These are phyloP conservation scores for Xylophagus ater DNA, from an alignment of 2,888 invertebrate species.

Conservation along the genomic window DNA sequence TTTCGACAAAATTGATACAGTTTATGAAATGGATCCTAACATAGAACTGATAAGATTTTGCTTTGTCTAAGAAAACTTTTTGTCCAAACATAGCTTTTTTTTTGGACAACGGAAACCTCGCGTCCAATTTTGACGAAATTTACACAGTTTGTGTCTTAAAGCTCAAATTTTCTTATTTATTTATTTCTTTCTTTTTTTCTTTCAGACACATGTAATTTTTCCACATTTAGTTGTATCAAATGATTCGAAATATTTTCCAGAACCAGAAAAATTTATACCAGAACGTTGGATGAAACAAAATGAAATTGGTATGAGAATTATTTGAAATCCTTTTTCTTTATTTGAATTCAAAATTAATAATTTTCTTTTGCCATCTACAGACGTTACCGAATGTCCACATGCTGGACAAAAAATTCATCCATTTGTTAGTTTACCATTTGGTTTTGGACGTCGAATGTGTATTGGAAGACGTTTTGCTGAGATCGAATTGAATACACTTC, in stretches of 20 bases:
- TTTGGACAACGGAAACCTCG: too few relatives aligned
- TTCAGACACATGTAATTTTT: constrained; percentile 67
- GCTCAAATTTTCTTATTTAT: constrained; percentile 2
- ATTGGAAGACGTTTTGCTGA: constrained; percentile 72
- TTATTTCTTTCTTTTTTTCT: constrained; percentile 18
- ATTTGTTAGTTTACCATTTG: constrained; percentile 64
- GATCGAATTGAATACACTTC: constrained; percentile 60
- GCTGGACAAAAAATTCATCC: constrained; percentile 53
- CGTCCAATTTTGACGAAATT: too few relatives aligned
- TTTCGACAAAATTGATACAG: too few relatives aligned
- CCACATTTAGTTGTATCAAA: constrained; percentile 69
- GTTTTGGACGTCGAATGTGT: constrained; percentile 65
- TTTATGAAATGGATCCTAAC: too few relatives aligned
- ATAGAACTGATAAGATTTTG: too few relatives aligned
- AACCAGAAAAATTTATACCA: constrained; percentile 58
- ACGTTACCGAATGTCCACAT: constrained; percentile 28
- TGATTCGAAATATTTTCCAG: constrained; percentile 57
- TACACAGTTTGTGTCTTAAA: too few relatives aligned
- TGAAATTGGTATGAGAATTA: constrained; percentile 28
- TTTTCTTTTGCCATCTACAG: constrained; percentile 5
- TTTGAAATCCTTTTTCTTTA: not conserved
- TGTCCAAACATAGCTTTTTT: too few relatives aligned
- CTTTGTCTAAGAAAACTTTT: too few relatives aligned
- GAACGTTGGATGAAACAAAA: constrained; percentile 63
- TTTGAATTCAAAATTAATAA: constrained; percentile 2